Percentiles rank a stretch among this genome's conserved stretches.
phyloP scores from a whole-genome alignment of 2,888 invertebrate species.

The Clepsis dumicolana region DNA sequence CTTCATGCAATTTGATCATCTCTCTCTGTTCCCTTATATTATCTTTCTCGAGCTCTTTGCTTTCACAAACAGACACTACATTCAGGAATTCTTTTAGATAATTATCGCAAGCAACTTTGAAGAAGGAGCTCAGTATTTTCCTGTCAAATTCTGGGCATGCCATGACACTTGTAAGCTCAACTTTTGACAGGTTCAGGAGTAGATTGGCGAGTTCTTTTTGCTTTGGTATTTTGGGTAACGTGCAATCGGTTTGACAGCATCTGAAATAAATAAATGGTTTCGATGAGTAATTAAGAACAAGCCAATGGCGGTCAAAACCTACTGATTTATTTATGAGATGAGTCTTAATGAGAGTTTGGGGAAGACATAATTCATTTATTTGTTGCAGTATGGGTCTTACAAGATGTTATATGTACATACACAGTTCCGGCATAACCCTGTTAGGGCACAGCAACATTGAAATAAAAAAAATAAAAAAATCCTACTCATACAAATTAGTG shows the following conservation, averaged over 20 bases:
- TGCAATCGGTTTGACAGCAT: slow-evolving; percentile 70
- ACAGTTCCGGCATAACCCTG: too few species aligned
- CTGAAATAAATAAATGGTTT: slow-evolving; percentile 59
- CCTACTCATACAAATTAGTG: too few species aligned
- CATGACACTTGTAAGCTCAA: slow-evolving; percentile 78
- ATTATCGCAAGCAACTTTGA: slow-evolving; percentile 79
- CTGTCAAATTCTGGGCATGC: slow-evolving; percentile 80
- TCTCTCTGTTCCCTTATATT: slow-evolving; percentile 63
- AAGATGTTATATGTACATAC: too few species aligned
- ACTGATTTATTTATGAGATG: too few species aligned
- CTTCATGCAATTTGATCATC: slow-evolving; percentile 62
- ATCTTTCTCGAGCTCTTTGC: slow-evolving; percentile 72
- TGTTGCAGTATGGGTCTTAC: too few species aligned
- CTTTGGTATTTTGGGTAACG: slow-evolving; percentile 64
- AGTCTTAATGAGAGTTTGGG: too few species aligned
- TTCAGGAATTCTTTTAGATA: slow-evolving; percentile 77
- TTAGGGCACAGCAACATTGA: too few species aligned
- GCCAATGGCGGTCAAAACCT: too few species aligned
- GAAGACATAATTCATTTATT: too few species aligned
- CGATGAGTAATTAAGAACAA: too few species aligned
- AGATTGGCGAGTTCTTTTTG: slow-evolving; percentile 69
- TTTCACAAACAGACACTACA: slow-evolving; percentile 66
- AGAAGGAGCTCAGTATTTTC: slow-evolving; percentile 80
- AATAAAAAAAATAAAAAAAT: too few species aligned
- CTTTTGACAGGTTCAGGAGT: slow-evolving; percentile 67